These are phyloP conservation scores for Leptosomus discolor DNA, from an alignment of 2,113 vertebrate genomes.

Conservation along the genomic window DNA sequence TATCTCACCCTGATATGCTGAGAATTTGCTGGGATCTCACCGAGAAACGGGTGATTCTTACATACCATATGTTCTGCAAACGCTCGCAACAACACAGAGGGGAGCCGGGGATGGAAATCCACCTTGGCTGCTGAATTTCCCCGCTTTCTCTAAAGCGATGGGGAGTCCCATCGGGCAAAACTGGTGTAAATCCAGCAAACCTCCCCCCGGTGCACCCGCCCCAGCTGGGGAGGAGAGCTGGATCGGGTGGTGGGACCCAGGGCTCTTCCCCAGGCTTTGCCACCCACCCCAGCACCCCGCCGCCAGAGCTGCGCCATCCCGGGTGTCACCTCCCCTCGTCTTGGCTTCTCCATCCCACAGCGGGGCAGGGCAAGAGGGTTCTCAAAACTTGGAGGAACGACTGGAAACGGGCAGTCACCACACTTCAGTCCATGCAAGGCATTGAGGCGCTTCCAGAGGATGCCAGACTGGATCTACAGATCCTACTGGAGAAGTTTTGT, in stretches of 20 bases:
- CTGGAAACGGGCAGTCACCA: not conserved
- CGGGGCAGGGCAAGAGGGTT: not conserved
- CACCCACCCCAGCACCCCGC: not conserved
- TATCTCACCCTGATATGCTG: conserved; percentile 51
- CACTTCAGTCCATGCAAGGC: fast-evolving
- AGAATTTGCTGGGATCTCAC: conserved; percentile 40
- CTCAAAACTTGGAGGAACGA: fast-evolving
- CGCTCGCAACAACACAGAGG: conserved; percentile 21
- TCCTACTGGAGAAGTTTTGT: fast-evolving
- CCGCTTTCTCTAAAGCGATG: not conserved
- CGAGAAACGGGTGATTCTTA: conserved; percentile 21
- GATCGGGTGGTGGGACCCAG: fast-evolving
- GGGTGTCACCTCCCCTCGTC: fast-evolving
- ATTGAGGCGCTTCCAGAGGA: fast-evolving
- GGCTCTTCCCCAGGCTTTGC: not conserved
- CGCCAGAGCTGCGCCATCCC: not conserved
- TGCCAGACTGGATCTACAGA: not conserved
- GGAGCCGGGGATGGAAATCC: not conserved
- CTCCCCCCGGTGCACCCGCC: fast-evolving
- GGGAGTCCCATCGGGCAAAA: not conserved
- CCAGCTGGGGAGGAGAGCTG: not conserved
- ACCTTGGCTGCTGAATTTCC: not conserved
- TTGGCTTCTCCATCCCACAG: fast-evolving
- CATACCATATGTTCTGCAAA: conserved; percentile 56
- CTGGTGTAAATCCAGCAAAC: not conserved